phyloP scores from a whole-genome alignment of 2,797 vertebrate genomes.

The Chrysocyon brachyurus region DNA sequence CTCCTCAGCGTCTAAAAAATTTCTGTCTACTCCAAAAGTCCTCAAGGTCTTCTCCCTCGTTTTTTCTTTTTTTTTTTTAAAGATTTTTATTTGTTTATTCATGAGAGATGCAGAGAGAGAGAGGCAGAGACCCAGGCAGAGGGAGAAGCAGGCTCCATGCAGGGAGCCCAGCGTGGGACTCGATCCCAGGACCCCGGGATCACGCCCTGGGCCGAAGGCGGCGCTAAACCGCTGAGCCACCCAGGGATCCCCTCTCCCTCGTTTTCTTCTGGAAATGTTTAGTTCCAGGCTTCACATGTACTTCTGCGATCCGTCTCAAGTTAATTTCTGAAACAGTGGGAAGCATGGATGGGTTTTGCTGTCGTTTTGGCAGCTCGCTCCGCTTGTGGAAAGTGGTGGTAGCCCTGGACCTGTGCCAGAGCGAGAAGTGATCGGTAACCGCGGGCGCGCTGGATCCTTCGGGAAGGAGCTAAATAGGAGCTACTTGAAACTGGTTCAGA shows the following conservation, averaged over 20 bases:
- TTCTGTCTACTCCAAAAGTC: neutral
- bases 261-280: neutral
- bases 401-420: slow-evolving; percentile 1
- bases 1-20: neutral
- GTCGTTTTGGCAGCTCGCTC: neutral
- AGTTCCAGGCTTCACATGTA: slow-evolving; percentile 24
- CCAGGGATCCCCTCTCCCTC: no score
- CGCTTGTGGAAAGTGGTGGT: neutral
- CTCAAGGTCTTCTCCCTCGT: neutral
- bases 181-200: no score
- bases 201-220: no score
- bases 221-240: no score
- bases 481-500: neutral
- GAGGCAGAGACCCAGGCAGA: no score
- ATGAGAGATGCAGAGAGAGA: no score
- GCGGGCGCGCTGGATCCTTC: neutral
- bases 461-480: neutral
- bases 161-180: no score
- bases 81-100: no score
- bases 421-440: neutral
- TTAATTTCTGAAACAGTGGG: neutral
- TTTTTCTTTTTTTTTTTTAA: no score
- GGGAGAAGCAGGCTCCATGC: no score
- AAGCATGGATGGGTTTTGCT: neutral
- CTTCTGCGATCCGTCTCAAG: neutral